phyloP scores from a whole-genome alignment of 2,888 invertebrate genomes.

The Harpalus rubripes region DNA sequence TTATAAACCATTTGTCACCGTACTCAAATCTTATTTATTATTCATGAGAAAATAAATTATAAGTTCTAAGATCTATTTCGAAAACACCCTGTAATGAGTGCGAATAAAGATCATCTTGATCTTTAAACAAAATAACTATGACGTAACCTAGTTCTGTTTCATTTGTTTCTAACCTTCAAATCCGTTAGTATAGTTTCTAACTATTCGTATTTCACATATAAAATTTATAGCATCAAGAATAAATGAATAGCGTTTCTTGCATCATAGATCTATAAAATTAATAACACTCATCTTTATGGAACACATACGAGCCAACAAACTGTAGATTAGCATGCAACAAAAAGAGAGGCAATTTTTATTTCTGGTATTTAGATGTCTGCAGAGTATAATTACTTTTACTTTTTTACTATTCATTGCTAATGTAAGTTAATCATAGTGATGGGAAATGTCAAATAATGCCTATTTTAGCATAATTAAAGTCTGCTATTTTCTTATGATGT shows the following conservation, averaged over 20 bases:
- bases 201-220: slow-evolving; percentile 27
- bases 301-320: slow-evolving; percentile 24
- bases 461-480: slow-evolving; percentile 40
- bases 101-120: slow-evolving; percentile 53
- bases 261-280: slow-evolving; percentile 35
- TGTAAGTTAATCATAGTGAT: slow-evolving; percentile 33
- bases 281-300: slow-evolving; percentile 27
- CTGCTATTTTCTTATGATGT: slow-evolving; percentile 16
- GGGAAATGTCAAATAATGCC: slow-evolving; percentile 42
- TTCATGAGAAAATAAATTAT: slow-evolving; percentile 49
- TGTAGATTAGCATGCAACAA: slow-evolving; percentile 26
- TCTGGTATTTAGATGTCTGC: slow-evolving; percentile 1
- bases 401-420: slow-evolving; percentile 32
- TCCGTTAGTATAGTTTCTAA: slow-evolving; percentile 39
- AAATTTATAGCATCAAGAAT: slow-evolving; percentile 48
- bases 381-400: slow-evolving; percentile 37
- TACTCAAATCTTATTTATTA: slow-evolving; percentile 21
- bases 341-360: slow-evolving; percentile 16
- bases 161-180: slow-evolving; percentile 58
- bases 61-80: slow-evolving; percentile 25
- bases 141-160: slow-evolving; percentile 51
- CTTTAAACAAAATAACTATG: slow-evolving; percentile 59
- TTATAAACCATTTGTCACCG: slow-evolving; percentile 43
- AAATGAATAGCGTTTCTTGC: slow-evolving; percentile 28
- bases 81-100: slow-evolving; percentile 39